Evolutionary conservation across 2,888 invertebrate species (phyloP).

Genomic region (Euplexia lucipara): DNA sequence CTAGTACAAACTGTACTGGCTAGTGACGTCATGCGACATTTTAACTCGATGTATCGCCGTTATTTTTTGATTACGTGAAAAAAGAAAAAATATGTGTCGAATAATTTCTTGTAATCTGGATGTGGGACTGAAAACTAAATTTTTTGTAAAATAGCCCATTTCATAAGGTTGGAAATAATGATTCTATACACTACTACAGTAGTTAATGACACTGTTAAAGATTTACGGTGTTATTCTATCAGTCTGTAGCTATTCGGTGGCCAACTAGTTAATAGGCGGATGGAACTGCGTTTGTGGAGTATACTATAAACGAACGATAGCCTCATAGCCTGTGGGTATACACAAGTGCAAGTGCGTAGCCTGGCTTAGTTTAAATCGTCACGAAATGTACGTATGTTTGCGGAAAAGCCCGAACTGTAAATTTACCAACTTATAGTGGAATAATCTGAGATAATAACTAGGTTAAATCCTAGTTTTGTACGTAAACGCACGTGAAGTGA

Average conservation of each 20-base stretch:
- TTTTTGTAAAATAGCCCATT: too few relatives aligned
- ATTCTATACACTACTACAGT: background rate
- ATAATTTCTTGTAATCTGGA: too few relatives aligned
- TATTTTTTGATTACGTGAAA: too few relatives aligned
- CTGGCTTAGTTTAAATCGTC: constrained; percentile 9
- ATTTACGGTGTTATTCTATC: constrained; percentile 28
- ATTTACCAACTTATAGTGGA: background rate
- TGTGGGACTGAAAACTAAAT: too few relatives aligned
- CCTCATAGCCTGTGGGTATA: background rate
- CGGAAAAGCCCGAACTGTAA: background rate
- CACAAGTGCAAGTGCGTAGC: background rate
- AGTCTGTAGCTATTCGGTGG: constrained; percentile 28
- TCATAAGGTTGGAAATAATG: background rate
- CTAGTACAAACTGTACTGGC: too few relatives aligned
- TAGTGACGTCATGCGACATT: too few relatives aligned
- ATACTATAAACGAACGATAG: constrained; percentile 22
- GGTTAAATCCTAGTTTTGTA: too few relatives aligned
- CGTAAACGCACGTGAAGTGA: too few relatives aligned
- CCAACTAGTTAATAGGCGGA: constrained; percentile 30
- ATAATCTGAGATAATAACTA: too few relatives aligned
- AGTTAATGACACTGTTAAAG: constrained; percentile 15
- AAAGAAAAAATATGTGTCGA: too few relatives aligned
- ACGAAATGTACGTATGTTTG: background rate
- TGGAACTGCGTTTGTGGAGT: constrained; percentile 20
- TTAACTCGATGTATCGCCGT: too few relatives aligned